Percentiles rank a stretch among this genome's conserved stretches.
Evolutionary conservation across 2,888 invertebrate species (phyloP).

Genomic region (Caenorhabditis wallacei): DNA sequence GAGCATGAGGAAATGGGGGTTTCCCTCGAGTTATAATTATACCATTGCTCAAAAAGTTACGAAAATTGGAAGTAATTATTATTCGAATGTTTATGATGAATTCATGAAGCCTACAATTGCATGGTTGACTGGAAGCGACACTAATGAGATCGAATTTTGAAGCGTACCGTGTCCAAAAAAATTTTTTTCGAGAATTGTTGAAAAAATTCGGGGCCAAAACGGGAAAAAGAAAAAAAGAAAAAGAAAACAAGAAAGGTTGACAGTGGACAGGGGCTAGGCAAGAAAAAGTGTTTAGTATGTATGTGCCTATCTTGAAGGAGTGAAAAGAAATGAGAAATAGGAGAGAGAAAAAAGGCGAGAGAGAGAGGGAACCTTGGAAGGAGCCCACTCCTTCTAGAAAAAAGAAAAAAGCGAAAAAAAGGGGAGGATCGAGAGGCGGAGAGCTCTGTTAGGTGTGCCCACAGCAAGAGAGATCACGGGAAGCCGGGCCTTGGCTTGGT

Average conservation of each 20-base stretch:
- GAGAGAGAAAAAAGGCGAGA: conserved; percentile 18
- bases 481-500: conserved; percentile 12
- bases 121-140: not conserved
- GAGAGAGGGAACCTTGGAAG: conserved; percentile 14
- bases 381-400: conserved; percentile 36
- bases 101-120: too few species aligned
- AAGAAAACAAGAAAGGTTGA: conserved; percentile 47
- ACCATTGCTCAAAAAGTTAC: too few species aligned
- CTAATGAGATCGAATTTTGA: too few species aligned
- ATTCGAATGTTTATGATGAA: too few species aligned
- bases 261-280: conserved; percentile 23
- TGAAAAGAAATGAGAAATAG: conserved; percentile 15
- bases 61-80: too few species aligned
- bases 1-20: too few species aligned
- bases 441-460: conserved; percentile 24
- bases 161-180: too few species aligned
- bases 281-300: conserved; percentile 63
- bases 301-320: conserved; percentile 59
- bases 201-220: too few species aligned
- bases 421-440: conserved; percentile 17
- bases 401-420: conserved; percentile 28
- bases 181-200: too few species aligned
- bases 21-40: too few species aligned
- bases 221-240: conserved; percentile 5
- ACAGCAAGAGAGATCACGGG: conserved; percentile 22